Percentiles rank a stretch among this genome's conserved stretches.
Evolutionary conservation across 2,797 vertebrate species (phyloP).

Genomic region (Gallinago stenura): DNA sequence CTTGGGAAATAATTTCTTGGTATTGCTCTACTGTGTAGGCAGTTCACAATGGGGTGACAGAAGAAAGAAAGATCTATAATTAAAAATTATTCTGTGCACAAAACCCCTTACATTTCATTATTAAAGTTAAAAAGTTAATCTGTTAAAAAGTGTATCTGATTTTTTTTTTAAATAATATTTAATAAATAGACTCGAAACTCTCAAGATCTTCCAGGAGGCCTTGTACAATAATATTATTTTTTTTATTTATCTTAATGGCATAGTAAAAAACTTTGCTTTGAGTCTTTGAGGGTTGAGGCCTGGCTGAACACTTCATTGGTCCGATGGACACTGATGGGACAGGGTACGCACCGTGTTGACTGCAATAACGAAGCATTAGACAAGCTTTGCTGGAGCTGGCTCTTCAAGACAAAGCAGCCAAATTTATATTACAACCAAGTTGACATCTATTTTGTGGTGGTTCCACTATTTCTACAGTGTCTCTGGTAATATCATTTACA

Average conservation of each 20-base stretch:
- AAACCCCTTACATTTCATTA: background rate
- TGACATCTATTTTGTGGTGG: background rate
- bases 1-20: background rate
- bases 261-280: background rate
- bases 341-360: background rate
- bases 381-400: background rate
- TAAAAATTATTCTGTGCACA: background rate
- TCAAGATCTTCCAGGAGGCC: background rate
- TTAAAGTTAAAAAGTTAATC: background rate
- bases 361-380: background rate
- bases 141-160: background rate
- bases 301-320: fast-evolving
- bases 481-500: background rate
- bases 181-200: background rate
- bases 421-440: background rate
- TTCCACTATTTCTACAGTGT: background rate
- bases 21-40: background rate
- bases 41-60: background rate
- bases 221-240: background rate
- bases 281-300: background rate
- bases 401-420: background rate
- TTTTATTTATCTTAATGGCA: background rate
- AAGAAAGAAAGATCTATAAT: background rate
- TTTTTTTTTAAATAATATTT: background rate
- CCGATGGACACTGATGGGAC: background rate